Conservation (phyloP, 2,888 invertebrate species). For the Nesidiocoris tenuis region DNA sequence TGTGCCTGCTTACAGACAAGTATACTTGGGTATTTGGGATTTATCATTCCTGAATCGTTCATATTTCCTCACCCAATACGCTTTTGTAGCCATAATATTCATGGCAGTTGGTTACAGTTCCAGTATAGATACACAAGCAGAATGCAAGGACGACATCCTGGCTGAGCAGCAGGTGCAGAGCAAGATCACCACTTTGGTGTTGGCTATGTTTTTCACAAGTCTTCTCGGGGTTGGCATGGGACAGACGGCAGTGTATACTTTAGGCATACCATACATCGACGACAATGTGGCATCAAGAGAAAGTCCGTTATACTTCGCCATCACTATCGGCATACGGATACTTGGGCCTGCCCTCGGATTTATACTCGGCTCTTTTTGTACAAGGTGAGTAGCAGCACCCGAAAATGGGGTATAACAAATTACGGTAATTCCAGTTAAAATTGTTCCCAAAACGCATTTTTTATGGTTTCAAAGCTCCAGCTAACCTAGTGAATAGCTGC, state of each 20-base stretch:
- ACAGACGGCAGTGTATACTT: constrained; percentile 87
- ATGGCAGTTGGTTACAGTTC: no score
- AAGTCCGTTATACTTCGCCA: constrained; percentile 89
- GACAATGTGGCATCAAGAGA: constrained; percentile 90
- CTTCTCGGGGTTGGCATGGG: constrained; percentile 87
- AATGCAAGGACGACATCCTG: constrained; percentile 64
- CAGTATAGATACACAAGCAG: constrained; percentile 29
- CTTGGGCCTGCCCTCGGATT: constrained; percentile 89
- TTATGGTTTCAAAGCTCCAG: no score
- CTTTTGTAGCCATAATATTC: no score
- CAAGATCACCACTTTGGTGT: constrained; percentile 75
- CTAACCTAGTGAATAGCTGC: no score
- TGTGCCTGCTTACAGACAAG: no score
- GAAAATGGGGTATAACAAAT: neutral
- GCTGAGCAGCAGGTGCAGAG: constrained; percentile 69
- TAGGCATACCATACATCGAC: constrained; percentile 91
- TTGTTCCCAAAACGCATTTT: no score
- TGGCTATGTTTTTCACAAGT: constrained; percentile 85
- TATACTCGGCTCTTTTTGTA: constrained; percentile 84
- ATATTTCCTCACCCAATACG: no score
- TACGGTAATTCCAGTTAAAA: no score
- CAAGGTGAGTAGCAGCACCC: constrained; percentile 55
- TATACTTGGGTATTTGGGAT: no score
- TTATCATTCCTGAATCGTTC: no score
- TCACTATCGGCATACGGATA: constrained; percentile 87